Base-by-base conservation (phyloP, 2,113 vertebrate genomes). In the Chionis minor region DNA sequence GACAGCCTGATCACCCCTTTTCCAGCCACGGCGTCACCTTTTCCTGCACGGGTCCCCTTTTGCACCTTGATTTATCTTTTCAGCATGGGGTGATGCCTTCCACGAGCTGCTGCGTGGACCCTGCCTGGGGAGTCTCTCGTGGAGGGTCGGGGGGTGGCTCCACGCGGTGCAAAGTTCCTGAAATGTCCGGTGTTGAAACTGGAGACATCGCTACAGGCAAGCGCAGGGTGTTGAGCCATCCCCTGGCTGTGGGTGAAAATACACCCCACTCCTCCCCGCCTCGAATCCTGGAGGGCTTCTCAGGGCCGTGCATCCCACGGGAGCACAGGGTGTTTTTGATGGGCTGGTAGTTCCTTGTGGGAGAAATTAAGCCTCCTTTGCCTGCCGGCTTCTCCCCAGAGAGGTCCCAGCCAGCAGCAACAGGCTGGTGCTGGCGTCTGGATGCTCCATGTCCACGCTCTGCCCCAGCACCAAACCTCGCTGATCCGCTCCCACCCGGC, bases 371-470 rank as follows among this genome's bases (percentile, higher is more conserved):
- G 10, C 14, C 3, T 1, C 51, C 18, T 18, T 61, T 22, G 21
- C 33, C 15, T 0, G 0, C 14, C 8, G 9, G 18, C 44, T 44
- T 40, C 65, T 54, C 23, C n/a, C 33, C 3, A 0, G 71, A 26
- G 45, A 32, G 44, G 22, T 86, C 13, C 33, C 49, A 61, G 42
- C 24, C 2, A 0, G 52, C 24, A 61, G 67, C 2, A 1, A 22
- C 1, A 8, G 12, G 42, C 67, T 40, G 56, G 24, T 73, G 65
- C 79, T 0, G 14, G 45, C 9, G 21, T 2, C 0, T 7, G 58
- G 44, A 3, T 67, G 67, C 49, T 81, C 47, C 0, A 0, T 5
- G 4, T 47, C 65, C 24, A 0, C 0, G 1, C 28, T 73, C n/a
- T 62, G 49, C n/a, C 16, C 65, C 2, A 1, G 40, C 55, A 17